Base-by-base conservation (phyloP, 2,888 invertebrate species). In the Pristionchus japonicus region DNA sequence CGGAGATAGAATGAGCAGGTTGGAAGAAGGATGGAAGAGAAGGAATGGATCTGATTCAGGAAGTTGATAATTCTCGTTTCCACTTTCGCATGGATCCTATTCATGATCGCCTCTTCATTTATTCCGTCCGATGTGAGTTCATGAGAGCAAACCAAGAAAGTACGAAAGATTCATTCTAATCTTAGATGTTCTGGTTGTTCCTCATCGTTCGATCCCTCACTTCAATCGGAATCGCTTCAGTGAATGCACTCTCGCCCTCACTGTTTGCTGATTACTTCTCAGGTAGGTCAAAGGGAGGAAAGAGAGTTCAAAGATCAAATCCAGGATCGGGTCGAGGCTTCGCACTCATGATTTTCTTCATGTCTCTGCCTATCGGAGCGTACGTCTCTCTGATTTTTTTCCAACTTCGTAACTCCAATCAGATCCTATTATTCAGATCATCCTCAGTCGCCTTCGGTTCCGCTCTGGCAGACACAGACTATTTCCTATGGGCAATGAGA, bases 231-330 rank as follows among this genome's bases (percentile, higher is more conserved):
- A 86, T 67, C n/a, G 31, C 86, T 11, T 43, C 86, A 49, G 49
- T 86, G 2, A 70, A 15, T 40, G 86, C 64, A 3, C 70, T 86
- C 20, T 4, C 86, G 31, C 86, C 86, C 0, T 67, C 70, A 4
- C 43, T 86, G 17, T 86, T 70, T 70, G 86, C 86, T 37, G 86
- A 86, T 70, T 86, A 86, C 34, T 86, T 86, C 86, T 64, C 67
- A 20, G 86, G 86, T 70, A 37, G n/a, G n/a, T n/a, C n/a, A n/a
- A n/a, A n/a, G n/a, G n/a, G n/a, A n/a, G n/a, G n/a, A n/a, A n/a
- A n/a, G n/a, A n/a, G n/a, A n/a, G n/a, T n/a, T n/a, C n/a, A n/a
- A n/a, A n/a, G n/a, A n/a, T n/a, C n/a, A n/a, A n/a, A n/a, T 52
- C 23, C 6, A 83, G 82, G 82, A 34, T 27, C 82, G 1, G 82